Percentiles rank a stretch among this genome's conserved stretches.
These are phyloP conservation scores for Rhingia rostrata DNA, from an alignment of 2,888 invertebrate genomes.

Conservation along the genomic window DNA sequence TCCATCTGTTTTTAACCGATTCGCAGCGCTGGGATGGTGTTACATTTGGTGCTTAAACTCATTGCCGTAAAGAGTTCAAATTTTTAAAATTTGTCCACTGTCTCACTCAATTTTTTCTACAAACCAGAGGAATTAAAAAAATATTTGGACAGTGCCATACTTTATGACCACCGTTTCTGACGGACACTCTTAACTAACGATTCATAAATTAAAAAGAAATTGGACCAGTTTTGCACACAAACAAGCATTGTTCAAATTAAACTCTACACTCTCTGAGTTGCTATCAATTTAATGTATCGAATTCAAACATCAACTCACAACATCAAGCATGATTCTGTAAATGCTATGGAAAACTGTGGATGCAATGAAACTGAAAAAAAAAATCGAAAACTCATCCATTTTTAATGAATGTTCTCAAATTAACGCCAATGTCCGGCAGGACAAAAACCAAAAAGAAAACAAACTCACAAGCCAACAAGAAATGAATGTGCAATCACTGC, in stretches of 20 bases:
- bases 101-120: too few species aligned
- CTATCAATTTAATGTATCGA: conserved; percentile 54
- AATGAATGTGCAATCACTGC: conserved; percentile 43
- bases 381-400: conserved; percentile 55
- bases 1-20: too few species aligned
- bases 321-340: conserved; percentile 29
- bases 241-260: conserved; percentile 37
- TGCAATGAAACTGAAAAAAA: conserved; percentile 20
- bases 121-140: too few species aligned
- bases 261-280: conserved; percentile 10
- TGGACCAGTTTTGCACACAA: neutral
- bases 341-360: conserved; percentile 24
- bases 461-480: conserved; percentile 1
- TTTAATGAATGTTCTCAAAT: conserved; percentile 73
- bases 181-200: too few species aligned
- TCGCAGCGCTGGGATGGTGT: too few species aligned
- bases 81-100: too few species aligned
- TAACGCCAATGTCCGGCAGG: conserved; percentile 69
- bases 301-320: conserved; percentile 48
- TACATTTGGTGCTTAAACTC: too few species aligned
- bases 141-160: too few species aligned
- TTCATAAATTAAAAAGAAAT: too few species aligned
- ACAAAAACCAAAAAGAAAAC: conserved; percentile 18
- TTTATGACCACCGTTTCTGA: too few species aligned
- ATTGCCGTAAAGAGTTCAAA: too few species aligned